Conservation (phyloP, 2,113 vertebrate species). For the cat (Felis catus) region DNA sequence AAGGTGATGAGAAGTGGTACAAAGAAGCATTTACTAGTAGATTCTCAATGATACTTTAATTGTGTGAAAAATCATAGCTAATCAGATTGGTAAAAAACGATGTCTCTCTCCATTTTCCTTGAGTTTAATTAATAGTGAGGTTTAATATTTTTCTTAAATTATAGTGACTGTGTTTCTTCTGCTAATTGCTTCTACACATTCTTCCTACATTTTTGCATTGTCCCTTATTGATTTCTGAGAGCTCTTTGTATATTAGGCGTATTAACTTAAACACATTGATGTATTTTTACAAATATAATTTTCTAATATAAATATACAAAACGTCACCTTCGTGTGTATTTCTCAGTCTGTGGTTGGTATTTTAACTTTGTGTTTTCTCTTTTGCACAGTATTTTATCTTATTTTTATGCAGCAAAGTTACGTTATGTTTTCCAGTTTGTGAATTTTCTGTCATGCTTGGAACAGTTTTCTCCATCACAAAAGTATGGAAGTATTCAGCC, state of each 20-base stretch:
- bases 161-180: background rate
- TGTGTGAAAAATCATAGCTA: background rate
- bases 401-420: background rate
- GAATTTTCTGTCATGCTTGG: slow-evolving; percentile 3
- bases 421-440: background rate
- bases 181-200: background rate
- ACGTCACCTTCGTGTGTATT: background rate
- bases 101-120: background rate
- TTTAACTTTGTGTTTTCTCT: background rate
- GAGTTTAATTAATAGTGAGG: background rate
- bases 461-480: background rate
- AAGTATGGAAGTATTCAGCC: slow-evolving; percentile 6
- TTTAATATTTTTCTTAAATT: background rate
- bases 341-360: background rate
- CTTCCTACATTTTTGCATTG: background rate
- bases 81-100: background rate
- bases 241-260: background rate
- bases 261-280: background rate
- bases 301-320: slow-evolving; percentile 5
- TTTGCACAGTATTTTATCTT: background rate
- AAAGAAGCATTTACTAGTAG: background rate
- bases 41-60: background rate
- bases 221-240: background rate
- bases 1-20: background rate
- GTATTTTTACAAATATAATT: background rate